Percentiles rank a stretch among this genome's conserved stretches.
These are phyloP conservation scores for Vanacampus margaritifer DNA, from an alignment of 2,113 vertebrate genomes.

Conservation along the genomic window DNA sequence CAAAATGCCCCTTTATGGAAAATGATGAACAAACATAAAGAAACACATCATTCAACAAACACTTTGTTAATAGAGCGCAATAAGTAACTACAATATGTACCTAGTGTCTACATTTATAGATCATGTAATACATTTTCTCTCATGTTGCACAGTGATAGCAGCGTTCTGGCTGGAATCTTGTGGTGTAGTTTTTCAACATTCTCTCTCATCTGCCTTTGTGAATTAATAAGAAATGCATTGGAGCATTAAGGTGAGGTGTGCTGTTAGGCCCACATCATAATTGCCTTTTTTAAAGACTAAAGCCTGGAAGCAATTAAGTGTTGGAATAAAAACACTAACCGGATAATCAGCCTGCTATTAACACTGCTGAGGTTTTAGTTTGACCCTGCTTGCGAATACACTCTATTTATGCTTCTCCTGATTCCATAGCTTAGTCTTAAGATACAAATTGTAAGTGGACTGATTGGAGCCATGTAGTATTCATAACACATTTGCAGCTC, in stretches of 20 bases:
- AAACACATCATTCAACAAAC: not conserved
- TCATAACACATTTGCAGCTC: slow-evolving; percentile 40
- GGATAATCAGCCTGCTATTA: slow-evolving; percentile 67
- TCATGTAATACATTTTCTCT: not conserved
- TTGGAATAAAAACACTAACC: slow-evolving; percentile 52
- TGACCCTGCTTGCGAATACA: slow-evolving; percentile 40
- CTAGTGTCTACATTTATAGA: not conserved
- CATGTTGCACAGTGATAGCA: not conserved
- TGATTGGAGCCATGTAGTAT: slow-evolving; percentile 64
- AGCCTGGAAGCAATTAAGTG: slow-evolving; percentile 63
- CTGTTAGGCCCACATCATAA: slow-evolving; percentile 54
- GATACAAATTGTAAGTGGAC: slow-evolving; percentile 44
- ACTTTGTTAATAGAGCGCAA: not conserved
- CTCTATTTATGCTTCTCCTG: slow-evolving; percentile 1
- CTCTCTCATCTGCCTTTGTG: slow-evolving; percentile 45
- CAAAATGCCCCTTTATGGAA: slow-evolving; percentile 63
- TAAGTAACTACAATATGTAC: not conserved
- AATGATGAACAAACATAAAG: slow-evolving; percentile 1
- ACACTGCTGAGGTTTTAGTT: slow-evolving; percentile 42
- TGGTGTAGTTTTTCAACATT: not conserved
- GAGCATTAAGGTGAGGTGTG: slow-evolving; percentile 56
- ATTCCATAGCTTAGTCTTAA: slow-evolving; percentile 36
- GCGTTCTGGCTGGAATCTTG: not conserved
- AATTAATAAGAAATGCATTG: slow-evolving; percentile 53
- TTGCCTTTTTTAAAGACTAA: slow-evolving; percentile 60